A percentile compares a stretch with the other conserved stretches of the same genome.
These are phyloP conservation scores for Hydropsyche betteni DNA, from an alignment of 2,888 invertebrate species.

Conservation along the genomic window DNA sequence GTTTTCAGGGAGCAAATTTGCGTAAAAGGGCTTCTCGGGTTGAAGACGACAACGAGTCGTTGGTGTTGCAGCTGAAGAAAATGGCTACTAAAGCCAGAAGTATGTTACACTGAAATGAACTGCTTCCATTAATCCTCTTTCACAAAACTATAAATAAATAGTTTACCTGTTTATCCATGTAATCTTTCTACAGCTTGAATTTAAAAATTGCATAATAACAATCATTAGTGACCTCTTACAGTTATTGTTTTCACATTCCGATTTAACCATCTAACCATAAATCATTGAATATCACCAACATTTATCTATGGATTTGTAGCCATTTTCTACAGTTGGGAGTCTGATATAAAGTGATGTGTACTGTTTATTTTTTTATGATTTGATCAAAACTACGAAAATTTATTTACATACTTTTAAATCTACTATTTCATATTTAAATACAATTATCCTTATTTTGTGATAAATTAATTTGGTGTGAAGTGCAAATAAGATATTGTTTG, in stretches of 20 bases:
- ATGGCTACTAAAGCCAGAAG: slow-evolving; percentile 88
- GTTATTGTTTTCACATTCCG: neutral
- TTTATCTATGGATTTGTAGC: slow-evolving; percentile 57
- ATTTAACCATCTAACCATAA: slow-evolving; percentile 16
- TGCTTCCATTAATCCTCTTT: slow-evolving; percentile 34
- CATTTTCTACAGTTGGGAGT: slow-evolving; percentile 65
- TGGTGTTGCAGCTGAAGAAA: slow-evolving; percentile 95
- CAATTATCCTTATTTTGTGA: no score
- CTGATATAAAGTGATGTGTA: no score
- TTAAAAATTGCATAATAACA: no score
- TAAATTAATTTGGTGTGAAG: no score
- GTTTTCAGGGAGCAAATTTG: slow-evolving; percentile 83
- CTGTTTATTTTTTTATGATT: no score
- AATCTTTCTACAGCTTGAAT: slow-evolving; percentile 54
- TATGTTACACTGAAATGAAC: slow-evolving; percentile 62
- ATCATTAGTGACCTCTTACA: neutral
- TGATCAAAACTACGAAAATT: no score
- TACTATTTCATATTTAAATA: no score
- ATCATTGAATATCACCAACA: no score
- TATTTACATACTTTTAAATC: no score
- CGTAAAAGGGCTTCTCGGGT: slow-evolving; percentile 90
- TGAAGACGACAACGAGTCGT: slow-evolving; percentile 96
- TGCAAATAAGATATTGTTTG: no score
- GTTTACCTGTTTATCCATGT: slow-evolving; percentile 47
- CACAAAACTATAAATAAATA: no score